phyloP scores from a whole-genome alignment of 2,113 vertebrate species.

The Murina feae region DNA sequence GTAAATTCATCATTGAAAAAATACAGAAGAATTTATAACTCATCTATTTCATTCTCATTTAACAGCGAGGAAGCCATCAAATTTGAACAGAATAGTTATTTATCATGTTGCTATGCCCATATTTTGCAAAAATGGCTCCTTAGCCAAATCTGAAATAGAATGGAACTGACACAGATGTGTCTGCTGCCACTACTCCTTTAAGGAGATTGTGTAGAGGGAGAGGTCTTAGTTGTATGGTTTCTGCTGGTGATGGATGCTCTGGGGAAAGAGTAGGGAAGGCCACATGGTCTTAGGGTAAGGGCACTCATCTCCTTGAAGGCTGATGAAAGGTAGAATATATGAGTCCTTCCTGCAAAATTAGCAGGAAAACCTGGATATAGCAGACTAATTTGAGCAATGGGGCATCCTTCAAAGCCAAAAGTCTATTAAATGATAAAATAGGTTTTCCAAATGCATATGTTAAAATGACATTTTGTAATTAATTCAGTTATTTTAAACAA shows the following conservation, averaged over 20 bases:
- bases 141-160: neutral
- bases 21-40: neutral
- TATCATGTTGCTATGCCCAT: neutral
- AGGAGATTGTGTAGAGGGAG: neutral
- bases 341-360: neutral
- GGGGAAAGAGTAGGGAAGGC: neutral
- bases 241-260: neutral
- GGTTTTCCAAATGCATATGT: too few relatives aligned
- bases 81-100: neutral
- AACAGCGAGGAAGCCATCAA: neutral
- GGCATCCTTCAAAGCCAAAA: too few relatives aligned
- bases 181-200: neutral
- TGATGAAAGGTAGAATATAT: neutral
- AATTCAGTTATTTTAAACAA: too few relatives aligned
- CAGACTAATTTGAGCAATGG: too few relatives aligned
- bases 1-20: neutral
- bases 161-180: neutral
- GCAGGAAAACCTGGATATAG: neutral
- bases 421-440: too few relatives aligned
- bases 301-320: neutral
- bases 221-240: neutral
- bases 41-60: neutral
- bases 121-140: neutral
- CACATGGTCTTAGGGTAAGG: neutral
- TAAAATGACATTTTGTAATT: too few relatives aligned